Evolutionary conservation across 2,113 vertebrate genomes (phyloP).

Genomic region (Felis catus): F.catus_Fca126_mat1.0 CM031427.1:2095001-2095500

Average conservation of each 20-base stretch:
- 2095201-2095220: background rate
- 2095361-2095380: background rate
- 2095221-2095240: background rate
- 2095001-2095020: background rate
- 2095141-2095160: background rate
- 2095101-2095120: background rate
- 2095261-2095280: background rate
- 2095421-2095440: background rate
- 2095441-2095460: background rate
- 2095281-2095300: background rate
- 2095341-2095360: background rate
- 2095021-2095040: background rate
- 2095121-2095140: background rate
- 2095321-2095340: background rate
- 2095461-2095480: too few relatives aligned
- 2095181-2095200: background rate
- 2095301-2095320: background rate
- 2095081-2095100: background rate
- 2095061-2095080: background rate
- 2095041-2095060: background rate
- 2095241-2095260: background rate
- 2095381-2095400: background rate
- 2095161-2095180: background rate
- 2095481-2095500: background rate
- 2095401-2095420: background rate